These are phyloP conservation scores for Amblyopsis hoosieri DNA, from an alignment of 2,797 vertebrate species.

Conservation along the genomic window DNA sequence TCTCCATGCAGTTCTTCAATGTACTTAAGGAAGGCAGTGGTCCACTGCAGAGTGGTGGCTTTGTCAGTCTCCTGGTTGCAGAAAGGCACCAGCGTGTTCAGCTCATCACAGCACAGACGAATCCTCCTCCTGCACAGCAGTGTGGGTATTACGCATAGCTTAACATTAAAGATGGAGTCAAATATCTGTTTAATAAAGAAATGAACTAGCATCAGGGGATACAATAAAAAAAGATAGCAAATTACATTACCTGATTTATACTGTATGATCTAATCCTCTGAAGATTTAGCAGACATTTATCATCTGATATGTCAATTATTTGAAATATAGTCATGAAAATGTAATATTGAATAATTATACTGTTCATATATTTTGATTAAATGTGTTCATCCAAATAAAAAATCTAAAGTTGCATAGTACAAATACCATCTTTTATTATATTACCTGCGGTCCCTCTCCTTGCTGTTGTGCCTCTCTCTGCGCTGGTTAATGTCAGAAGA, in stretches of 20 bases:
- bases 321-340: not conserved
- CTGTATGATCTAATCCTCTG: no score
- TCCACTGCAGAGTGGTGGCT: conserved; percentile 90
- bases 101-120: conserved; percentile 89
- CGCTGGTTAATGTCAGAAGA: conserved; percentile 70
- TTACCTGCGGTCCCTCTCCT: conserved; percentile 78
- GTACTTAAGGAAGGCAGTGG: conserved; percentile 88
- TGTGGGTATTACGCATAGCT: not conserved
- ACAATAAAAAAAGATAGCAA: no score
- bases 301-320: not conserved
- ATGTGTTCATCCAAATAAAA: no score
- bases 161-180: not conserved
- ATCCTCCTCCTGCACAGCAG: conserved; percentile 84
- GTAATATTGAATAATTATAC: no score
- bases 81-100: conserved; percentile 91
- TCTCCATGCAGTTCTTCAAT: conserved; percentile 85
- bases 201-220: no score
- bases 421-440: not conserved
- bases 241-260: no score
- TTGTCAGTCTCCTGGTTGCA: conserved; percentile 89
- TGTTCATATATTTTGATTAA: no score
- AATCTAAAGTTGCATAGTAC: no score
- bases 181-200: no score
- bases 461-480: conserved; percentile 86
- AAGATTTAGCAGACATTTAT: not conserved